Conservation (phyloP, 2,888 invertebrate species). For the Epinotia demarniana region DNA sequence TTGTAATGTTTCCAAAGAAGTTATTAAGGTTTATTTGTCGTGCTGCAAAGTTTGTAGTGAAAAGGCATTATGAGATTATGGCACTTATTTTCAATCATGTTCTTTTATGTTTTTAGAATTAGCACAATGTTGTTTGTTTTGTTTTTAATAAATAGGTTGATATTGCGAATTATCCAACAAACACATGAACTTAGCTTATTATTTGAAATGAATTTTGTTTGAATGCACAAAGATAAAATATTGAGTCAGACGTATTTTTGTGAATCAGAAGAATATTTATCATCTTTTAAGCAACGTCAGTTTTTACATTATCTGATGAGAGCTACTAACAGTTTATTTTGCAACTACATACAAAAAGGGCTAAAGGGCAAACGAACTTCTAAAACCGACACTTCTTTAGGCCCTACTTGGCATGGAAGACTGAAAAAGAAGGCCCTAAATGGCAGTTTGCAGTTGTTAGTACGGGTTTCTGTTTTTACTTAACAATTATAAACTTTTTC, state of each 20-base stretch:
- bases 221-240: neutral
- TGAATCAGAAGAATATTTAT: neutral
- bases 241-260: neutral
- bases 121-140: neutral
- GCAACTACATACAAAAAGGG: too few species aligned
- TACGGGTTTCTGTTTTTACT: neutral
- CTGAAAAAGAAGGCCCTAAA: neutral
- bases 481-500: conserved; percentile 56
- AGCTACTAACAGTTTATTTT: neutral
- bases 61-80: conserved; percentile 39
- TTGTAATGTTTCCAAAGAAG: conserved; percentile 74
- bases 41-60: conserved; percentile 64
- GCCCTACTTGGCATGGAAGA: neutral
- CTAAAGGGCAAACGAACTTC: neutral
- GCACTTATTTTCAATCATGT: neutral
- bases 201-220: neutral
- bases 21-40: conserved; percentile 68
- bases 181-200: neutral
- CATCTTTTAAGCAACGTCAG: neutral
- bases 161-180: neutral
- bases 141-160: neutral
- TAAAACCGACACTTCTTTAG: neutral
- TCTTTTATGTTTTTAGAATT: neutral
- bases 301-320: neutral
- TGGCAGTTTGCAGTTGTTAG: too few species aligned